Evolutionary conservation across 2,797 vertebrate genomes (phyloP).

Genomic region (Thalassophryne amazonica): DNA sequence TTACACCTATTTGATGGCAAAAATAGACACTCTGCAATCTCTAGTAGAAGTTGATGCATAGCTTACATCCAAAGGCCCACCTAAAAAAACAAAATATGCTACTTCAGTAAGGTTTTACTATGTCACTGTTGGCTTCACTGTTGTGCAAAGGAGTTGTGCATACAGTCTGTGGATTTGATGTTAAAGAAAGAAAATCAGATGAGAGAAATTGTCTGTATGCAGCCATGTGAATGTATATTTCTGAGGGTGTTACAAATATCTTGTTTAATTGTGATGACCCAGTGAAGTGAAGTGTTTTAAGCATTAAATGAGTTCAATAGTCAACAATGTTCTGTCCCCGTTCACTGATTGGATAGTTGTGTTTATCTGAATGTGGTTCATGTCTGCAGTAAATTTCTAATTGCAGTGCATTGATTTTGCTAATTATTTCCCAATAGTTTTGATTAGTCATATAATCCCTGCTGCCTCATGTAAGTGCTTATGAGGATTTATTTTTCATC

Average conservation of each 20-base stretch:
- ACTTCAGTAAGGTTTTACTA: slow-evolving; percentile 62
- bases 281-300: slow-evolving; percentile 83
- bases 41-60: slow-evolving; percentile 53
- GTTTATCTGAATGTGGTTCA: slow-evolving; percentile 33
- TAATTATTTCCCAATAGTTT: slow-evolving; percentile 12
- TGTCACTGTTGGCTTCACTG: slow-evolving; percentile 64
- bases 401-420: slow-evolving; percentile 32
- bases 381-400: slow-evolving; percentile 25
- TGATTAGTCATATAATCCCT: slow-evolving; percentile 18
- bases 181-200: slow-evolving; percentile 64
- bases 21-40: slow-evolving; percentile 48
- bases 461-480: slow-evolving; percentile 9
- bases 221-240: slow-evolving; percentile 82
- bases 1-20: slow-evolving; percentile 68
- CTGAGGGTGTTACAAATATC: slow-evolving; percentile 78
- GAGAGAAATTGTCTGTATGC: slow-evolving; percentile 69
- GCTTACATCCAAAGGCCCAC: slow-evolving; percentile 68
- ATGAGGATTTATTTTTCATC: slow-evolving; percentile 14
- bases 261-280: slow-evolving; percentile 82
- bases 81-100: slow-evolving; percentile 49
- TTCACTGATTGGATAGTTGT: slow-evolving; percentile 62
- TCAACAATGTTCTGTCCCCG: slow-evolving; percentile 65
- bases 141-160: slow-evolving; percentile 53
- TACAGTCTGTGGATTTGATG: slow-evolving; percentile 60
- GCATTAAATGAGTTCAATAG: slow-evolving; percentile 83